Conservation (phyloP, 2,888 invertebrate genomes). For the Blastobasis lacticolella region DNA sequence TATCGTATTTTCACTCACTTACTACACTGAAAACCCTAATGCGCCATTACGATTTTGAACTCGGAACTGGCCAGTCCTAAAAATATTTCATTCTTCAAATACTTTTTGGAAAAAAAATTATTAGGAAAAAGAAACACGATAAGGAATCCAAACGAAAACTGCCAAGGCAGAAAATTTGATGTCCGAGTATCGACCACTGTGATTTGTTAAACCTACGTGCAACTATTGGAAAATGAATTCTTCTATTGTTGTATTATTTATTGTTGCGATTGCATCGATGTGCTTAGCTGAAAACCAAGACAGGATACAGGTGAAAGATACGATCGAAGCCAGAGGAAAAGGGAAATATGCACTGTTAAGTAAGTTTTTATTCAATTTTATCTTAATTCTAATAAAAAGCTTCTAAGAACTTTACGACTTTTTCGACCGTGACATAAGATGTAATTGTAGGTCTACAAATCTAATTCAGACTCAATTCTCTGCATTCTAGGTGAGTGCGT, state of each 20-base stretch:
- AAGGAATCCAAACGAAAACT: too few species aligned
- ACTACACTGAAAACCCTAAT: conserved; percentile 1
- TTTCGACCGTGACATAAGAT: too few species aligned
- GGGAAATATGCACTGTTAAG: conserved; percentile 54
- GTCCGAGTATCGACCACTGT: too few species aligned
- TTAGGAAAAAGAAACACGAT: too few species aligned
- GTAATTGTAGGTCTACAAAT: too few species aligned
- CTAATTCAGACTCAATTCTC: too few species aligned
- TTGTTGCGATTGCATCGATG: conserved; percentile 9
- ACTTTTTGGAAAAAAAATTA: too few species aligned
- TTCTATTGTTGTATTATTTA: conserved; percentile 3
- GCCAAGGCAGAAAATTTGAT: too few species aligned
- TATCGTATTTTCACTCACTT: conserved; percentile 19
- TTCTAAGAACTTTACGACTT: too few species aligned
- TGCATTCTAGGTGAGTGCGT: too few species aligned
- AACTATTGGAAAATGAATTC: conserved; percentile 10
- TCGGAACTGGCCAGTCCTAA: conserved; percentile 5
- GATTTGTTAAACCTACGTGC: too few species aligned
- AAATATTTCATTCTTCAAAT: too few species aligned
- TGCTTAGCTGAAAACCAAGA: conserved; percentile 19
- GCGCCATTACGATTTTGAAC: conserved; percentile 12
- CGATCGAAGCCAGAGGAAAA: conserved; percentile 47
- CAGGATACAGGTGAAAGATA: conserved; percentile 18
- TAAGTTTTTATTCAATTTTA: conserved; percentile 31
- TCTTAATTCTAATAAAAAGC: background rate